phyloP scores from a whole-genome alignment of 2,888 invertebrate genomes.

The Tinea trinotella region DNA sequence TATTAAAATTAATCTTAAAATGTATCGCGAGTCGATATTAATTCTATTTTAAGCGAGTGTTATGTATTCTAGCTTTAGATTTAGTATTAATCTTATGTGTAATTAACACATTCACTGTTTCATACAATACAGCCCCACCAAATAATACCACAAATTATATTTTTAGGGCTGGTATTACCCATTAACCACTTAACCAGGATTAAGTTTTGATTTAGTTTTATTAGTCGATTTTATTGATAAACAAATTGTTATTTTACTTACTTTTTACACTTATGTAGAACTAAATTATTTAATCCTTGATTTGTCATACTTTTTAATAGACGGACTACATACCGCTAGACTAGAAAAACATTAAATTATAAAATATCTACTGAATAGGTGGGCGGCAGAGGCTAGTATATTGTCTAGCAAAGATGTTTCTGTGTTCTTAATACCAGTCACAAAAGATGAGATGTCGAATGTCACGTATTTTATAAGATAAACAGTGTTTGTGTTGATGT shows the following conservation, averaged over 20 bases:
- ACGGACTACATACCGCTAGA: too few relatives aligned
- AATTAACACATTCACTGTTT: constrained; percentile 73
- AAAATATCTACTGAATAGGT: too few relatives aligned
- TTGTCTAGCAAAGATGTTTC: too few relatives aligned
- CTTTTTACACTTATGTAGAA: too few relatives aligned
- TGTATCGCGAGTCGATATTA: neutral
- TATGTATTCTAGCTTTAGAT: constrained; percentile 50
- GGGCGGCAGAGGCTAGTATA: too few relatives aligned
- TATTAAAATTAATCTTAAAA: neutral
- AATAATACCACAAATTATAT: constrained; percentile 31
- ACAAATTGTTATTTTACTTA: too few relatives aligned
- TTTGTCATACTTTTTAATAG: too few relatives aligned
- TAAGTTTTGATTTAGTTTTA: neutral
- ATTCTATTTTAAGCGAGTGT: neutral
- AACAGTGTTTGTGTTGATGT: constrained; percentile 72
- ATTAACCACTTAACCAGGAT: neutral
- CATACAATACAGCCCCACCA: constrained; percentile 53
- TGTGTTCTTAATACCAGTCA: neutral
- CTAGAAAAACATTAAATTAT: too few relatives aligned
- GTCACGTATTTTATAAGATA: constrained; percentile 22
- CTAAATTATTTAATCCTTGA: too few relatives aligned
- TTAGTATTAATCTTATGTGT: constrained; percentile 50
- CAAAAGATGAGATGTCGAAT: neutral
- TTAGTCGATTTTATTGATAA: too few relatives aligned
- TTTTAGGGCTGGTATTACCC: constrained; percentile 6